phyloP scores from a whole-genome alignment of 2,797 vertebrate genomes.

The Setipinna tenuifilis region DNA sequence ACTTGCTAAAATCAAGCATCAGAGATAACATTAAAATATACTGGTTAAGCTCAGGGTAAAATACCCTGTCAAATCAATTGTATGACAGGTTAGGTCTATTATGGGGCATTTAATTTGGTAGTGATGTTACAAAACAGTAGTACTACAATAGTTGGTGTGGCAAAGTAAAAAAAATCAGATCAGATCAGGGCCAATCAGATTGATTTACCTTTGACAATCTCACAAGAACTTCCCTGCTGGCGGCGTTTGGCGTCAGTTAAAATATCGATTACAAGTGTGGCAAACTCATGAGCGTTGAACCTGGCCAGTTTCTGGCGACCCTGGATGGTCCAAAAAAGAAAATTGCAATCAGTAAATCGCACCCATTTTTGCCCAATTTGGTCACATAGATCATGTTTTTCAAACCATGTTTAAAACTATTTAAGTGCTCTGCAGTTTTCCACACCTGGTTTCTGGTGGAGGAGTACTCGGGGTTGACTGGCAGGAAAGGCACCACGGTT shows the following conservation, averaged over 20 bases:
- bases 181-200: background rate
- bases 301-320: constrained; percentile 95
- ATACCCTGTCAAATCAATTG: background rate
- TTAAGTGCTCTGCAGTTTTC: background rate
- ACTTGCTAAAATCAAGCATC: background rate
- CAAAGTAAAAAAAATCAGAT: background rate
- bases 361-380: too few relatives aligned
- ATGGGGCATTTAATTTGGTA: background rate
- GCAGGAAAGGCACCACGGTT: constrained; percentile 95
- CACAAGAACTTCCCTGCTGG: constrained; percentile 88
- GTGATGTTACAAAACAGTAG: background rate
- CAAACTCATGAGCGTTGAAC: constrained; percentile 97
- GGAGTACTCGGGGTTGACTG: constrained; percentile 97
- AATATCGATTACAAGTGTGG: constrained; percentile 95
- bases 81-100: background rate
- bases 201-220: constrained; percentile 85
- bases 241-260: constrained; percentile 94
- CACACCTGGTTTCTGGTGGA: constrained; percentile 96
- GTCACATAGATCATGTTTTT: too few relatives aligned
- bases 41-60: background rate
- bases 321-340: constrained; percentile 64
- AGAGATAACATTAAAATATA: background rate
- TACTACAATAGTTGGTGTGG: background rate
- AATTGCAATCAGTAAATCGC: background rate
- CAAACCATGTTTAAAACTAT: too few relatives aligned